A percentile compares a stretch with the other conserved stretches of the same genome.
Conservation (phyloP, 1,140 invertebrate genomes). For the Caenorhabditis briggsae region DNA sequence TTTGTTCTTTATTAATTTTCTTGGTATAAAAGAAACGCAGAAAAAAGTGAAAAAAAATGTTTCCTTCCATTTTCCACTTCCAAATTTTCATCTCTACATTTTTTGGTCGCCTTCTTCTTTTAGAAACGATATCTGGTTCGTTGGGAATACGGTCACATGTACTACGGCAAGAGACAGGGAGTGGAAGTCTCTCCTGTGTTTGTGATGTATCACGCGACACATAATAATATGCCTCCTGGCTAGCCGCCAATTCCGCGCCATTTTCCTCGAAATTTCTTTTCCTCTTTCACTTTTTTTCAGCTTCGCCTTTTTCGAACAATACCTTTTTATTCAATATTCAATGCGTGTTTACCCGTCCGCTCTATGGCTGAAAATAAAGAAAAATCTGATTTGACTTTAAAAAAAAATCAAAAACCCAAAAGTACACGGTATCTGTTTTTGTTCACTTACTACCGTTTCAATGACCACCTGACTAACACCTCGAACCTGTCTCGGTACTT, state of each 20-base stretch:
- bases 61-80: neutral
- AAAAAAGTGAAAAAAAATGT: neutral
- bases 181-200: neutral
- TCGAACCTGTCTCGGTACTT: neutral
- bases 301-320: neutral
- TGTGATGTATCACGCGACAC: conserved; percentile 43
- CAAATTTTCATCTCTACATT: neutral
- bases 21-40: neutral
- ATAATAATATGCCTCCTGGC: conserved; percentile 56
- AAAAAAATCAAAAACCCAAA: too few relatives aligned
- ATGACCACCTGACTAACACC: conserved; percentile 13
- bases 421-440: conserved; percentile 10
- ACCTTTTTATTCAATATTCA: neutral
- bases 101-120: neutral
- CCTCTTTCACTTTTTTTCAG: neutral
- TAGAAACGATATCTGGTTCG: conserved; percentile 42
- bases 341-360: neutral
- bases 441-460: neutral
- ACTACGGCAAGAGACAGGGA: conserved; percentile 24
- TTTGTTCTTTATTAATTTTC: neutral
- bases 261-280: conserved; percentile 38
- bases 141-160: conserved; percentile 52
- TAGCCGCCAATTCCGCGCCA: conserved; percentile 41
- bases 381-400: too few relatives aligned
- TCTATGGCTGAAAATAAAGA: neutral